Percentiles rank a stretch among this genome's conserved stretches.
Evolutionary conservation across 1,140 invertebrate species (phyloP).

Genomic region (Monochamus saltuarius): DNA sequence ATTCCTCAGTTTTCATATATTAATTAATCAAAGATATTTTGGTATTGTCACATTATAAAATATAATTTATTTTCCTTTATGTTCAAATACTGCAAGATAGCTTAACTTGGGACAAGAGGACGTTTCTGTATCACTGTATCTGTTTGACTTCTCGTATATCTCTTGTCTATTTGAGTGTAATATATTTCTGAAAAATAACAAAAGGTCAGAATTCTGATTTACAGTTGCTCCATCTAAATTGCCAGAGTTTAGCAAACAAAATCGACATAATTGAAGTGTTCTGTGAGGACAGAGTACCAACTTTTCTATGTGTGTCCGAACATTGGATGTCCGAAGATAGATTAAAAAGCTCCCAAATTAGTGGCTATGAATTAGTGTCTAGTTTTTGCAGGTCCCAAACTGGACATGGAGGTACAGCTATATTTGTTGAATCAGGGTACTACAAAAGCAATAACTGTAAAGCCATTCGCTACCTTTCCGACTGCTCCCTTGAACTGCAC

Average conservation of each 20-base stretch:
- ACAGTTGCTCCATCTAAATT: background rate
- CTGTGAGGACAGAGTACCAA: background rate
- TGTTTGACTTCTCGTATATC: no score
- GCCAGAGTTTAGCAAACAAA: constrained; percentile 2
- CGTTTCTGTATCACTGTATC: no score
- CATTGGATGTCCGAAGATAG: background rate
- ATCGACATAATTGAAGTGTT: constrained; percentile 1
- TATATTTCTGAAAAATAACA: no score
- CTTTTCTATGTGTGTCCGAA: constrained; percentile 1
- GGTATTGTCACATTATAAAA: no score
- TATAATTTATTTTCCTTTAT: no score
- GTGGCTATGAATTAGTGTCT: background rate
- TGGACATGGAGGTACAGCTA: background rate
- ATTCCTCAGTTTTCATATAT: no score
- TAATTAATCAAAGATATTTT: no score
- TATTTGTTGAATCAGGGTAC: background rate
- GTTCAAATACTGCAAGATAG: no score
- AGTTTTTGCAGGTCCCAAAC: constrained; percentile 1
- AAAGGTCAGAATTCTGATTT: no score
- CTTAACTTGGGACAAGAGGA: no score
- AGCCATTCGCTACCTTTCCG: no score
- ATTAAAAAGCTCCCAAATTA: background rate
- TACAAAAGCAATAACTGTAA: background rate
- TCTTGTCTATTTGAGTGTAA: no score
- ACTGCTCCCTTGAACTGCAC: background rate